phyloP scores from a whole-genome alignment of 2,113 vertebrate species.

The Pitta sordida region DNA sequence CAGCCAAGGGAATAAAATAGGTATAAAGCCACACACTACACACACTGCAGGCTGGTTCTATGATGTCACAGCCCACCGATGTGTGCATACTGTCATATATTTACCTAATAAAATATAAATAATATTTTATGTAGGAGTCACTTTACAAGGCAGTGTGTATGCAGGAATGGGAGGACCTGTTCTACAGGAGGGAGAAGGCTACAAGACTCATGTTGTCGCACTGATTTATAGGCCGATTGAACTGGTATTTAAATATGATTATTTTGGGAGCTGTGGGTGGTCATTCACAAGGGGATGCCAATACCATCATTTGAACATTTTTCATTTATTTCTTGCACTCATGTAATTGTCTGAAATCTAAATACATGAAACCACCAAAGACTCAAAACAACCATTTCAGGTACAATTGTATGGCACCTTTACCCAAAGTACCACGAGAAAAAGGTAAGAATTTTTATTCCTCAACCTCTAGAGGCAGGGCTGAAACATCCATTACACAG shows the following conservation, averaged over 20 bases:
- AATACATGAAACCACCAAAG: background rate
- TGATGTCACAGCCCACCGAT: conserved; percentile 38
- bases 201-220: background rate
- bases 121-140: conserved; percentile 46
- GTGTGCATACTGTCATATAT: conserved; percentile 61
- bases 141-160: background rate
- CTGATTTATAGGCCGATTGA: conserved; percentile 57
- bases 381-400: background rate
- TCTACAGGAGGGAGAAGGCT: background rate
- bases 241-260: conserved; percentile 40
- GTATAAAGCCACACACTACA: background rate
- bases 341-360: background rate
- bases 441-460: background rate
- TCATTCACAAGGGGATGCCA: background rate
- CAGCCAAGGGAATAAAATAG: background rate
- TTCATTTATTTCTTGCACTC: background rate
- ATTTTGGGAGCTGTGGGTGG: conserved; percentile 35
- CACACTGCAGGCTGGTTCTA: background rate
- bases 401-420: background rate
- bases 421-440: background rate
- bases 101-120: conserved; percentile 55
- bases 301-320: background rate
- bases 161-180: conserved; percentile 20
- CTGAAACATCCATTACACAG: background rate
- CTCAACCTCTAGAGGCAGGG: background rate